Base-by-base conservation (phyloP, 2,113 vertebrate genomes). In the Reinhardtius hippoglossoides region DNA sequence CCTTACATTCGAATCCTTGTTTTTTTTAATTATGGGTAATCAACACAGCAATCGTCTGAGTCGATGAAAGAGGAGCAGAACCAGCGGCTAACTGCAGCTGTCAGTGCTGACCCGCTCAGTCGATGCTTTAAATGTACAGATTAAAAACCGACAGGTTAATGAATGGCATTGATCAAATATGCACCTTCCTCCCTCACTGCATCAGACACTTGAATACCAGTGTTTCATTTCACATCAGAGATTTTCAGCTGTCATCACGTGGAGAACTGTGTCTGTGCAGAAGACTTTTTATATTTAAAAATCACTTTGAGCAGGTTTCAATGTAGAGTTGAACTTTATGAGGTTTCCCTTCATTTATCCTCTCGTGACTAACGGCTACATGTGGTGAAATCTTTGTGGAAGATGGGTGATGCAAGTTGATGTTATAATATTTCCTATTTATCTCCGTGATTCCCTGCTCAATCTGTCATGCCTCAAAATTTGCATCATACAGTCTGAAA, bases 121-220 rank as follows among this genome's bases (percentile, higher is more conserved):
- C 54, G 74, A 70, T 27, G 81, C 68, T 72, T 57, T 27, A 26
- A 55, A 48, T 58, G 27, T 26, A 67, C 76, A 63, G 48, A 88
- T 88, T 88, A 73, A 70, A 31, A 83, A 71, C 74, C 58, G 64
- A 55, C 58, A 80, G 79, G 76, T 90, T 84, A 88, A 87, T 87
- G 84, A 90, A 80, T 50, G 66, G 44, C 78, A 75, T 64, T 72
- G 84, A 90, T 90, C 71, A 83, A 70, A 80, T 67, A 60, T 44
- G 21, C 40, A 23, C 14, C 8, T 16, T 13, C 18, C 48, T 7
- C 48, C 48, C 10, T 50, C 16, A 1, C 48, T 20, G 48, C 15
- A 20, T 4, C 18, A 2, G 18, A 3, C 5, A 20, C 15, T 4
- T 6, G 48, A 50, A 20, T n/a, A 50, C 48, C 12, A 44, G 42